Evolutionary conservation across 1,140 invertebrate species (phyloP), one percentile per base, ranked within the genome.

Genomic region (Pseudomyrmex concolor): DNA sequence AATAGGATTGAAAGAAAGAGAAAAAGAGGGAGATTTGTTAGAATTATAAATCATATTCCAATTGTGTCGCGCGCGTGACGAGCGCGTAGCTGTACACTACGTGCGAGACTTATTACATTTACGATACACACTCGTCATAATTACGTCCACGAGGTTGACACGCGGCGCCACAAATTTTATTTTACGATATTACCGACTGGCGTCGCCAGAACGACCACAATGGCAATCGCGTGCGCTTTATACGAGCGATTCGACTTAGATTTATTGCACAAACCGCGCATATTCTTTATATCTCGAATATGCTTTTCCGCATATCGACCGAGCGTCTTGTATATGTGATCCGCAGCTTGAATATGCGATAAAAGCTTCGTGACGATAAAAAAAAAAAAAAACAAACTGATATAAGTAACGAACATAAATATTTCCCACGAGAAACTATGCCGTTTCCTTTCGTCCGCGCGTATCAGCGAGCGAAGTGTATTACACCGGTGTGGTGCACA

Each of bases 131-230:
- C 59, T 59, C 71, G 85, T 81, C 82, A 72, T 80, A 66, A 84
- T 84, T 84, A 81, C 48, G 74, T 71, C 34, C 17, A 7, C 70
- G 19, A 50, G 57, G 83, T 71, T 87, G 82, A 87, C 86, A 88
- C 71, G 51, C 15, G 50, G 76, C 59, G 83, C 71, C 74, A 87
- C 86, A 88, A 88, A 88, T 88, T 87, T 88, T 82, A 67, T 84
- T 88, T 88, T 88, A 88, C 76, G 86, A 88, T 77, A 88, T 57
- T 34, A 82, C 66, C 71, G 86, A 87, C 72, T 84, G 34, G 85
- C 54, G 25, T 50, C 22, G 17, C n/a, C 63, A 48, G 45, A 76
- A 4, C 25, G 70, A 59, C 54, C 60, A 77, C 74, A 87, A 87
- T 76, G 63, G 45, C n/a, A 34, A 34, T 34, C 15, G 13, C 15